Base-by-base conservation (phyloP, 2,113 vertebrate species). In the Hymenochirus boettgeri region DNA sequence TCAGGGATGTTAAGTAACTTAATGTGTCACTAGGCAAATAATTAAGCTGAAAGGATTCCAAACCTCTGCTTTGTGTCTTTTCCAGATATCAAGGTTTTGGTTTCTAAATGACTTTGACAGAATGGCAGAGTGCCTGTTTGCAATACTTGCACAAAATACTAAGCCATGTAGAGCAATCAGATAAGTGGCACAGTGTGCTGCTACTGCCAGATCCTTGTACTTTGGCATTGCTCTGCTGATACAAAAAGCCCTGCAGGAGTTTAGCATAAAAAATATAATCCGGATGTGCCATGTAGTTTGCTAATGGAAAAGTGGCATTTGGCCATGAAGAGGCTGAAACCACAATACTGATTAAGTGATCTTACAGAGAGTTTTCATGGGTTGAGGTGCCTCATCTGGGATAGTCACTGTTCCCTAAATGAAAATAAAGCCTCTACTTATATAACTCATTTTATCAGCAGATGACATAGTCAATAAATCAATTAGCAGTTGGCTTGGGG, bases 151-250 rank as follows among this genome's bases (percentile, higher is more conserved):
- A 9, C 26, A 65, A 52, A 71, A 52, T 26, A 33, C 39, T 58
- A 73, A 31, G 2, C 37, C 65, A 57, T 63, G 25, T 42, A 22
- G 58, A 57, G 11, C 65, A 17, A 24, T 9, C 25, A 17, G 17
- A 31, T 66, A 42, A 52, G 50, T 1, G 7, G 57, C 22, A 7
- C 13, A 51, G 18, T 0, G 72, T 29, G 46, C 13, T 31, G 5
- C 15, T 35, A 11, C 21, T 48, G 61, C 55, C 50, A 59, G 55
- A 19, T 26, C 53, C 51, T 18, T 58, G 31, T 10, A 17, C 2
- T 22, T 19, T 67, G 71, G 66, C 59, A 18, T 2, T 18, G 65
- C 69, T 45, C 33, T 75, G 72, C 67, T 71, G 67, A 72, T n/a
- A 62, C 42, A n/a, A 2, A 27, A 24, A 67, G 62, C 12, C 1